Evolutionary conservation across 2,797 vertebrate species (phyloP), one percentile per base, ranked within the genome.

Genomic region (Molossus alvarezi): DNA sequence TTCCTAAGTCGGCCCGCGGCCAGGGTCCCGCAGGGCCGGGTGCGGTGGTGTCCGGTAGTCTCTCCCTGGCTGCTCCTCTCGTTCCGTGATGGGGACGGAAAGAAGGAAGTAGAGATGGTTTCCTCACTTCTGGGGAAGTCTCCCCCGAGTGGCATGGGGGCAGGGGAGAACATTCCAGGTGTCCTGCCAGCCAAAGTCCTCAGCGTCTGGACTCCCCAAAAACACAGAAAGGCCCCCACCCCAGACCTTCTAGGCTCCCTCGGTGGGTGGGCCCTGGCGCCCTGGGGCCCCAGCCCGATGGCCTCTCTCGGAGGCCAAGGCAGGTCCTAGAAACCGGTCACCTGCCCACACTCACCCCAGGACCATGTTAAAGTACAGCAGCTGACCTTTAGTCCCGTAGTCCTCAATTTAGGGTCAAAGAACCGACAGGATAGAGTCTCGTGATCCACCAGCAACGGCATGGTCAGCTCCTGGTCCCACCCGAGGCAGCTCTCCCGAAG

Each of bases 401-500:
- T 41, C 67, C 88, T 75, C 10, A 62, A 27, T n/a, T 21, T 12
- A 76, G 90, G n/a, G 12, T 58, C 82, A 51, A 60, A 94, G 58
- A 18, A 11, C 25, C 12, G 11, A 12, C 13, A 20, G 69, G 55
- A 12, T 2, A 5, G 0, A 1, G 48, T 12, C 75, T 37, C 21
- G 0, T 37, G 48, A 14, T 3, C 45, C 41, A 1, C 13, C 17
- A 69, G 91, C 67, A 77, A 73, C 33, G 17, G 20, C 41, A 3
- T 7, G 2, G 0, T 5, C 33, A 10, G 9, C 58, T 29, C 82
- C 75, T 1, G 17, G 51, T 51, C 33, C n/a, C 67, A 5, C 37
- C 23, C 20, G 2, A 13, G 1, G 12, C 1, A 0, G 5, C 6
- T 72, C 55, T 64, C 62, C 71, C 1, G 0, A 55, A 29, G n/a